phyloP scores from a whole-genome alignment of 2,113 vertebrate species.

The Macrotus californicus region DNA sequence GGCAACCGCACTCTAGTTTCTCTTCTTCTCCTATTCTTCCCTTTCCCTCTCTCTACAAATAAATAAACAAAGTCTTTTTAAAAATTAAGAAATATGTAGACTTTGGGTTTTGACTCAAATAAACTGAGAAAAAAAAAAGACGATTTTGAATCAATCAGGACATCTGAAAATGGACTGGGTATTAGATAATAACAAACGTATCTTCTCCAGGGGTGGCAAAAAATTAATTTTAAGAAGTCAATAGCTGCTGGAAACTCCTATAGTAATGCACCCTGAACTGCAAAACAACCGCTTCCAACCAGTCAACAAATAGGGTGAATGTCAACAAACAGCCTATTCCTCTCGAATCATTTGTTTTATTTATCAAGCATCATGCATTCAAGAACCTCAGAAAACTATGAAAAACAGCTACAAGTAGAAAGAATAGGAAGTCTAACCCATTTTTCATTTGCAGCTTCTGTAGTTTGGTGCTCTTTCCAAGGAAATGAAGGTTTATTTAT shows the following conservation, averaged over 20 bases:
- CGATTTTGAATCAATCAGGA: not conserved
- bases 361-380: not conserved
- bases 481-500: not conserved
- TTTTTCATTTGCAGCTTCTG: not conserved
- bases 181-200: not conserved
- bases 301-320: not conserved
- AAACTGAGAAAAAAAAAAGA: not conserved
- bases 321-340: not conserved
- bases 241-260: not conserved
- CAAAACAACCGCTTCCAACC: not conserved
- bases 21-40: too few species aligned
- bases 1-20: too few species aligned
- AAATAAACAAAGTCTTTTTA: not conserved
- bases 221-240: not conserved
- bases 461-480: not conserved
- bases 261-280: not conserved
- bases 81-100: not conserved
- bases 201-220: not conserved
- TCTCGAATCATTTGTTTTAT: not conserved
- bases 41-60: too few species aligned
- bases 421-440: not conserved
- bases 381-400: not conserved
- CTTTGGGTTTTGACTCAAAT: not conserved
- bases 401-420: not conserved
- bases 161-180: not conserved